Base-by-base conservation (phyloP, 1,140 invertebrate species). In the Drosophila suzukii region DNA sequence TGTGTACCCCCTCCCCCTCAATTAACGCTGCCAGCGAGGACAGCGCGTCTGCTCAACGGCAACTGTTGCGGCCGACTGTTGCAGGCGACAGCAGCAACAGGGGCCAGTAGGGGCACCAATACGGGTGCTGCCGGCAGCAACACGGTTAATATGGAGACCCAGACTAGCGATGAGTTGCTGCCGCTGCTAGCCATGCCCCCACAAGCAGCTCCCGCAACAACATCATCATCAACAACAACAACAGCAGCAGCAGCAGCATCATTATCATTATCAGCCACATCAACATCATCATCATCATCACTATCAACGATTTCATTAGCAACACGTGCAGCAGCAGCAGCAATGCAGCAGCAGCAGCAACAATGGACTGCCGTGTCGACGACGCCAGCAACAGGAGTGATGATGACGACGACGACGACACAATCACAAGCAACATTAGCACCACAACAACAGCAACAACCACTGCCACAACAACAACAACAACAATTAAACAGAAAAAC, bases 351-450 rank as follows among this genome's bases (percentile, higher is more conserved):
- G 67, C 72, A 38, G 27, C 77, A 73, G 61, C 73, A 89, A 71
- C 81, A 81, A 84, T 80, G 81, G 82, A 86, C 82, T 81, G 82
- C 81, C 65, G 76, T 79, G 80, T 84, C 80, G 81, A 78, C 79
- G 43, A 74, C 63, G 61, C 75, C 75, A 67, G 46, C 61, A 61
- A 59, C 36, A 65, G 58, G 44, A 60, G 56, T 39, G 56, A 73
- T 51, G 57, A 49, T 49, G 57, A 76, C 50, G 73, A 78, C 67
- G 50, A 76, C 66, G 61, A 72, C 71, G 51, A 75, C 74, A 84
- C 74, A 66, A 47, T 49, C 65, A 49, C 27, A 49, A 49, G 38
- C 61, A 44, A 58, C 75, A 62, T 61, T 59, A 65, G 32, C 39
- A 62, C 17, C 17, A 71, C 44, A 50, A 68, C 65, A 71, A 57